phyloP scores from a whole-genome alignment of 64 coral and sea anemone species.

The Trachythela sp. region DNA sequence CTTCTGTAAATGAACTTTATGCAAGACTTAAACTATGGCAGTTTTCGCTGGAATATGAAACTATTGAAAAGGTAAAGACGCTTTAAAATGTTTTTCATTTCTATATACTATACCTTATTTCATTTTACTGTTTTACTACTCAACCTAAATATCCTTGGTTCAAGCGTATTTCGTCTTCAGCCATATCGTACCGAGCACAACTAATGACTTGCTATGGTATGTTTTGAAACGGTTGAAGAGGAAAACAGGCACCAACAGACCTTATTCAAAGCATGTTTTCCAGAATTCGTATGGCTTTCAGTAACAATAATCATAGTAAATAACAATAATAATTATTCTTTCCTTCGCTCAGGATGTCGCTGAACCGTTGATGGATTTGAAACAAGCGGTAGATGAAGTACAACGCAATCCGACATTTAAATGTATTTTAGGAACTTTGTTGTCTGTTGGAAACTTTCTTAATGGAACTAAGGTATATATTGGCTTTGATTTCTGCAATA shows the following conservation, averaged over 20 bases:
- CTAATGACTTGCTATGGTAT: too few relatives aligned
- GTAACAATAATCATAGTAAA: too few relatives aligned
- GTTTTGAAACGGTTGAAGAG: too few relatives aligned
- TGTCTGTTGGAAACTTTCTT: conserved; percentile 92
- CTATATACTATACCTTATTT: neutral
- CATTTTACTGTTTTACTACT: neutral
- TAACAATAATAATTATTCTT: neutral
- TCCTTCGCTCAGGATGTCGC: conserved; percentile 75
- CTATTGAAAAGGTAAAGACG: conserved; percentile 75
- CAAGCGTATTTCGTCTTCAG: too few relatives aligned
- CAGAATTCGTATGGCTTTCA: too few relatives aligned
- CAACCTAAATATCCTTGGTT: too few relatives aligned
- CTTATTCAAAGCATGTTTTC: too few relatives aligned
- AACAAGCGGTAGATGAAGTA: conserved; percentile 77
- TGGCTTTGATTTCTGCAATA: neutral
- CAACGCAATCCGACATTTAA: conserved; percentile 84
- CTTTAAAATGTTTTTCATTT: neutral
- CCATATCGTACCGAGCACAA: too few relatives aligned
- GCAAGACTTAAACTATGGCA: conserved; percentile 84
- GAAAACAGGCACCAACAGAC: too few relatives aligned
- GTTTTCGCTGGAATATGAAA: conserved; percentile 95
- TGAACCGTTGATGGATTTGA: conserved; percentile 90
- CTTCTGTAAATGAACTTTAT: conserved; percentile 80
- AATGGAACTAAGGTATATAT: conserved; percentile 81
- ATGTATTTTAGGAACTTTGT: conserved; percentile 77